Conservation (phyloP, 2,113 vertebrate species). For the Pogona vitticeps region DNA sequence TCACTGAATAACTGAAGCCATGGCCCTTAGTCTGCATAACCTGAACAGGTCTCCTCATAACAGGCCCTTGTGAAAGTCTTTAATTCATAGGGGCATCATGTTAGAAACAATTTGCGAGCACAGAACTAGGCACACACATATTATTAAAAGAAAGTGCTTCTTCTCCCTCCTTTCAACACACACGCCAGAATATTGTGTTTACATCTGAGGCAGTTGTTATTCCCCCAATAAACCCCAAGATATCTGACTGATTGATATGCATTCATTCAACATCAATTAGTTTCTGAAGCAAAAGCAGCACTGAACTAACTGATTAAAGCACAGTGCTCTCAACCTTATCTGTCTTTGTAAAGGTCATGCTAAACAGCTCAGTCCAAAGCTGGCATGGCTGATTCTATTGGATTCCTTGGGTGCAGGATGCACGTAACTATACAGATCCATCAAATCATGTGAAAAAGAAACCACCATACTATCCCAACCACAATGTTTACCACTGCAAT, state of each 20-base stretch:
- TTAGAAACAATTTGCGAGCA: no score
- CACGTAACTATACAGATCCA: constrained; percentile 16
- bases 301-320: constrained; percentile 60
- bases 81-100: no score
- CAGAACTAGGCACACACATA: no score
- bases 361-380: constrained; percentile 6
- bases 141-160: no score
- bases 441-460: constrained; percentile 53
- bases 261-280: constrained; percentile 61
- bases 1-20: no score
- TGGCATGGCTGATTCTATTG: neutral
- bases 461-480: constrained; percentile 40
- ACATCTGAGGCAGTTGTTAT: neutral
- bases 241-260: constrained; percentile 39
- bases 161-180: no score
- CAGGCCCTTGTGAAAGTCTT: no score
- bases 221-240: constrained; percentile 17
- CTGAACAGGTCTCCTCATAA: no score
- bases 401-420: neutral
- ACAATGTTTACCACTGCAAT: constrained; percentile 33
- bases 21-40: no score
- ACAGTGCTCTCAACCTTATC: constrained; percentile 27
- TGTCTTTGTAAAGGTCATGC: constrained; percentile 57
- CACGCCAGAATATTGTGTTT: constrained; percentile 21
- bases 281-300: constrained; percentile 54